Conservation (phyloP, 2,113 vertebrate genomes). For the Mobula hypostoma region DNA sequence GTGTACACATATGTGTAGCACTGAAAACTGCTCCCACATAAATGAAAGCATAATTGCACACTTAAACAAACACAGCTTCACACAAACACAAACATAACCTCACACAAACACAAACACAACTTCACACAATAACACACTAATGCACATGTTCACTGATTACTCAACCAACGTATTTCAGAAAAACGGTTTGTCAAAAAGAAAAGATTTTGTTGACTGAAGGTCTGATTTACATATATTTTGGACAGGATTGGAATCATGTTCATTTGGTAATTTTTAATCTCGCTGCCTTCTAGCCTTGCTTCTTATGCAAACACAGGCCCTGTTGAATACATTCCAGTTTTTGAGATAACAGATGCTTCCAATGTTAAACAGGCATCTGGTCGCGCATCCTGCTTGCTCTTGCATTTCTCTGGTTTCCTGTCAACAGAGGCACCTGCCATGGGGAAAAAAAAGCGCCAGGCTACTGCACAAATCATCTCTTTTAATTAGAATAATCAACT, state of each 20-base stretch:
- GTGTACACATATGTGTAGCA: not conserved
- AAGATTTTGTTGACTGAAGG: not conserved
- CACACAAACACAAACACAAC: constrained; percentile 19
- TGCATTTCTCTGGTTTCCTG: constrained; percentile 29
- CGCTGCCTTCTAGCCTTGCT: not conserved
- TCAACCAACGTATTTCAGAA: not conserved
- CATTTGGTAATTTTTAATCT: constrained; percentile 25
- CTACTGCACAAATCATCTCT: constrained; percentile 4
- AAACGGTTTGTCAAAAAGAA: not conserved
- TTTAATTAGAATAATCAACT: not conserved
- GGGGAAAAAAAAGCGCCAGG: constrained; percentile 15
- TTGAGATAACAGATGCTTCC: constrained; percentile 33
- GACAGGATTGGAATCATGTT: not conserved
- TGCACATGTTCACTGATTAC: not conserved
- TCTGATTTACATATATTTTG: not conserved
- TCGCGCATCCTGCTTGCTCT: not conserved
- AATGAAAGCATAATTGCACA: constrained; percentile 14
- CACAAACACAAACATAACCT: constrained; percentile 29
- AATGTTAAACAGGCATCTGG: constrained; percentile 37
- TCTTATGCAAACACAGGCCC: constrained; percentile 26
- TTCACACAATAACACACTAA: constrained; percentile 14
- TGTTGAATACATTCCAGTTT: constrained; percentile 31
- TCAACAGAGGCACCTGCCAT: constrained; percentile 30
- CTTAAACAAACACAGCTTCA: constrained; percentile 34
- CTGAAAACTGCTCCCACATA: constrained; percentile 5